Evolutionary conservation across 2,113 vertebrate genomes (phyloP), one percentile per base, ranked within the genome.

Genomic region (Oryzias woworae): DNA sequence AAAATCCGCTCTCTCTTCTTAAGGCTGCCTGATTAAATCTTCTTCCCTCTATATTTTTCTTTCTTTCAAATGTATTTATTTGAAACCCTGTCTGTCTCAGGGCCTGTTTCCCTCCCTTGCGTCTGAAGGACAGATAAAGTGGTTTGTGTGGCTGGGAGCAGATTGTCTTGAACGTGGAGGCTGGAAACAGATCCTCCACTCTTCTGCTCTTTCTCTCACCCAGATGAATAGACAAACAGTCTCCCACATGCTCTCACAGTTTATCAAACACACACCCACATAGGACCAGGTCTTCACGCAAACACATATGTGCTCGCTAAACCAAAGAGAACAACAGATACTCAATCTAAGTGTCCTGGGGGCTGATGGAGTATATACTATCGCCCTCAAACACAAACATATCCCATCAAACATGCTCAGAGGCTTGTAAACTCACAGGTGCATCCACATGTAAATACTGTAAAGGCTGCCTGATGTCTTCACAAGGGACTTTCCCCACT

Each of bases 201-300:
- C 81, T 75, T 84, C 77, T 83, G 71, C 73, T 77, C 78, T 66
- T 16, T 77, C 78, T 78, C 75, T 84, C 79, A 62, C 83, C 71
- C 77, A 83, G 85, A 88, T 86, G 85, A 90, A 91, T 76, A 92
- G 90, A 92, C 91, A 92, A 92, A 92, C 90, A 92, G 83, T 88
- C 89, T 89, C 87, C 90, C 91, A 86, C 87, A 73, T 79, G 86
- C 90, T 90, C 86, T 91, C 84, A 86, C 89, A 91, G 90, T 91
- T 92, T 92, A 91, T 88, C 92, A 92, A 92, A 92, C 91, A 92
- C 85, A 85, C 90, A 82, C 91, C 90, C 89, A 92, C 91, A 89
- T 90, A 71, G 66, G 79, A 75, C 44, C 78, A 78, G 83, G 83
- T 82, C 87, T 88, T 89, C 86, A 85, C 76, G 80, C 90, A 90